phyloP scores from a whole-genome alignment of 2,113 vertebrate species.

The Caranx melampygus region DNA sequence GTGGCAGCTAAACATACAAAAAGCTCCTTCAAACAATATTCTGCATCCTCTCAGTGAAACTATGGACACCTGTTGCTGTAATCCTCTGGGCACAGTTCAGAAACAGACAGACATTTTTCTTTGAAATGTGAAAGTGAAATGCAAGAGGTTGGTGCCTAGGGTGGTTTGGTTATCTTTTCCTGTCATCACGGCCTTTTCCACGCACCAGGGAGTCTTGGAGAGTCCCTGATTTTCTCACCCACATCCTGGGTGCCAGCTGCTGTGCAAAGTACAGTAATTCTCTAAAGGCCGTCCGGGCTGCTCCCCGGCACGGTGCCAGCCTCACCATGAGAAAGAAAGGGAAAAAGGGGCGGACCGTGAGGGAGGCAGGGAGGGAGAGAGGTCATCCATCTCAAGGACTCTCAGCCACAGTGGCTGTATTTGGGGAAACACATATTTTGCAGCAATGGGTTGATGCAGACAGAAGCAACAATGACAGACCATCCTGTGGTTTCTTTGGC shows the following conservation, averaged over 20 bases:
- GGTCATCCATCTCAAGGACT: slow-evolving; percentile 65
- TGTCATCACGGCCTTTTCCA: slow-evolving; percentile 27
- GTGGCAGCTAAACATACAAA: no score
- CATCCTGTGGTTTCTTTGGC: slow-evolving; percentile 55
- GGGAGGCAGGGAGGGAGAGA: neutral
- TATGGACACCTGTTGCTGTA: neutral
- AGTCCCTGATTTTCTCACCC: slow-evolving; percentile 66
- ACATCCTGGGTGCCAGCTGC: slow-evolving; percentile 61
- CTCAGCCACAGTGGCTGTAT: slow-evolving; percentile 40
- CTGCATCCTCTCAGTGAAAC: neutral
- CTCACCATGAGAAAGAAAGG: slow-evolving; percentile 32
- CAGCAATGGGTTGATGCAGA: slow-evolving; percentile 31
- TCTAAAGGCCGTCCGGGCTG: slow-evolving; percentile 40
- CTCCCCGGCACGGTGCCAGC: slow-evolving; percentile 38
- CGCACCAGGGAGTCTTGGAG: slow-evolving; percentile 55
- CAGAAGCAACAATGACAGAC: slow-evolving; percentile 60
- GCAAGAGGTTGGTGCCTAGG: neutral
- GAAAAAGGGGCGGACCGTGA: neutral
- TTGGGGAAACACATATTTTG: slow-evolving; percentile 57
- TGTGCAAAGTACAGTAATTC: slow-evolving; percentile 47
- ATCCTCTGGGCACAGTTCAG: neutral
- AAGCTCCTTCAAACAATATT: neutral
- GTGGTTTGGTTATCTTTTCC: neutral
- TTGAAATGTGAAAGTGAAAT: slow-evolving; percentile 65
- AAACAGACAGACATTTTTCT: slow-evolving; percentile 23